Percentiles rank a stretch among this genome's conserved stretches.
Conservation (phyloP, 37 sponge, comb jelly and placozoan species). For the Cliona cf. orientalis region DNA sequence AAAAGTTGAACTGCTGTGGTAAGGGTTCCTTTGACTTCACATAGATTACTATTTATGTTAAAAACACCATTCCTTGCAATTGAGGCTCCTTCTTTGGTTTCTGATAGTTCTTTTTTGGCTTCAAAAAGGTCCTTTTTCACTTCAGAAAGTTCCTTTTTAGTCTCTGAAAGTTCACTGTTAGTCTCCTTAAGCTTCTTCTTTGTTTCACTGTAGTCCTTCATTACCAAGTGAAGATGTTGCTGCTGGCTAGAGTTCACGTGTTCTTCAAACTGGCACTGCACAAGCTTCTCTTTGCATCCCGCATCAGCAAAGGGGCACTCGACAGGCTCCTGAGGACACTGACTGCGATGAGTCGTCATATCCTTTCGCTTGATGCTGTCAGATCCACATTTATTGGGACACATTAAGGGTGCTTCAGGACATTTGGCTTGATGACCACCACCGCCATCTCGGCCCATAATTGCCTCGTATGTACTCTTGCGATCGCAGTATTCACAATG, state of each 20-base stretch:
- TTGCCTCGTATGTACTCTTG: not conserved
- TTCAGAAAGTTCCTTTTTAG: not conserved
- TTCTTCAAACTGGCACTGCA: too few species aligned
- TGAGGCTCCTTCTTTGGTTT: not conserved
- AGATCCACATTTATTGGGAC: conserved; percentile 30
- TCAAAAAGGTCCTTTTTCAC: not conserved
- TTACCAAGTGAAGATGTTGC: too few species aligned
- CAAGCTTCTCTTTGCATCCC: too few species aligned
- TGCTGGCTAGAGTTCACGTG: too few species aligned
- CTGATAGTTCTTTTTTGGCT: not conserved
- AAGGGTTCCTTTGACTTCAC: too few species aligned
- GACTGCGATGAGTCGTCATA: not conserved
- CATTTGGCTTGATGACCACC: not conserved
- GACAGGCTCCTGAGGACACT: conserved; percentile 5
- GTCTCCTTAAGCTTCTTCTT: too few species aligned
- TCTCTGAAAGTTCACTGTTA: not conserved
- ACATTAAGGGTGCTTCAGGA: not conserved
- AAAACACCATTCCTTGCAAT: too few species aligned
- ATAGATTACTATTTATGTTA: too few species aligned
- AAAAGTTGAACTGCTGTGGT: too few species aligned
- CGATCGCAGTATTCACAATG: conserved; percentile 16
- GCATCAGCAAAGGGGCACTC: too few species aligned
- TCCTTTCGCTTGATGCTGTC: conserved; percentile 2
- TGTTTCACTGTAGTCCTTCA: too few species aligned
- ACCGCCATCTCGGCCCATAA: not conserved